A percentile compares a stretch with the other conserved stretches of the same genome.
These are phyloP conservation scores for Tapirus terrestris DNA, from an alignment of 2,113 vertebrate genomes.

Conservation along the genomic window DNA sequence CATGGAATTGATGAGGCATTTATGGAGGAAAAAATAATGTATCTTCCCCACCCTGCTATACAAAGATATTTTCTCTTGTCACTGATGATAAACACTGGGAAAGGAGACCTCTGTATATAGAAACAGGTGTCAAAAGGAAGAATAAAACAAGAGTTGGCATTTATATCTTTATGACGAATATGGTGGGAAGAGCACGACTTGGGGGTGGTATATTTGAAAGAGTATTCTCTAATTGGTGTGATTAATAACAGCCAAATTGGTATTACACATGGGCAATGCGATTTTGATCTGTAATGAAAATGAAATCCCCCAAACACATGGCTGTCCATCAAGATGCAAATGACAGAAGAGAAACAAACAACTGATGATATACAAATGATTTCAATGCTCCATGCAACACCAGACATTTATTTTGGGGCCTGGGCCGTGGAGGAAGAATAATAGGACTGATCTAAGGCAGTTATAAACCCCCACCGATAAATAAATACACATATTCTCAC, in stretches of 20 bases:
- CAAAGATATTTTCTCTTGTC: not conserved
- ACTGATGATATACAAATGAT: conserved; percentile 57
- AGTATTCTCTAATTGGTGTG: not conserved
- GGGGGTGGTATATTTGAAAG: conserved; percentile 24
- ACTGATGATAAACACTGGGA: conserved; percentile 15
- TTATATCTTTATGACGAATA: conserved; percentile 10
- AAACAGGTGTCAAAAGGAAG: conserved; percentile 33
- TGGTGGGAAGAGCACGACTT: not conserved
- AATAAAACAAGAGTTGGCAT: not conserved
- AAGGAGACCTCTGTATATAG: not conserved
- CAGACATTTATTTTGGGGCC: conserved; percentile 49
- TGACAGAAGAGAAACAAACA: conserved; percentile 32
- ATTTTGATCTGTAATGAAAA: conserved; percentile 66
- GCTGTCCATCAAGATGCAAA: conserved; percentile 76
- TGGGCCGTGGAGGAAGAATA: conserved; percentile 39
- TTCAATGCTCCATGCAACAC: conserved; percentile 33
- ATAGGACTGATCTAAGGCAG: conserved; percentile 54
- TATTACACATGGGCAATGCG: conserved; percentile 38
- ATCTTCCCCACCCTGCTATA: not conserved
- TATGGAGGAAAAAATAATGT: not conserved
- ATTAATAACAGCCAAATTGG: conserved; percentile 27
- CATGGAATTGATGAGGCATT: not conserved
- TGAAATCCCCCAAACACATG: not conserved
- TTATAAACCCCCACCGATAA: conserved; percentile 43
- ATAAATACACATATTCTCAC: not conserved